A percentile compares a stretch with the other conserved stretches of the same genome.
Conservation (phyloP, 2,113 vertebrate genomes). For the Tautogolabrus adspersus region DNA sequence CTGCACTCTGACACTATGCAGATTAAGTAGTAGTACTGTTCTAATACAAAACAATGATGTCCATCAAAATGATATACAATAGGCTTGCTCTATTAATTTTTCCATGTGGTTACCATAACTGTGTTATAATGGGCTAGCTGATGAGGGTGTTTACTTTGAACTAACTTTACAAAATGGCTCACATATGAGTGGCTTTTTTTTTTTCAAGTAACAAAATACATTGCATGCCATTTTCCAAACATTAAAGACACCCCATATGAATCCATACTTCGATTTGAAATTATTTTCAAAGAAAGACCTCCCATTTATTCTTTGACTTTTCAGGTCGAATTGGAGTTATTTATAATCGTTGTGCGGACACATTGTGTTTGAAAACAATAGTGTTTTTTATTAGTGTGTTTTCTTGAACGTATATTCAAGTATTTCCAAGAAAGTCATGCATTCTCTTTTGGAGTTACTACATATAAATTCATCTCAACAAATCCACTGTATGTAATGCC, state of each 20-base stretch:
- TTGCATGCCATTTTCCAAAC: background rate
- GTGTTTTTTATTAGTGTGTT: background rate
- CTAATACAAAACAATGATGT: no score
- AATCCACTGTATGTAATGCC: no score
- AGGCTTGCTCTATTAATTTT: no score
- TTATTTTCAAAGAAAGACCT: background rate
- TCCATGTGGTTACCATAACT: no score
- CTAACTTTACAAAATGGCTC: background rate
- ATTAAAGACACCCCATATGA: constrained; percentile 10
- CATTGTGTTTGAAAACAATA: constrained; percentile 7
- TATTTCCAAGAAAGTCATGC: background rate
- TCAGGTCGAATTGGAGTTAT: background rate
- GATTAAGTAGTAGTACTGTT: no score
- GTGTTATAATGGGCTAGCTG: background rate
- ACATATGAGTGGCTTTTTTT: constrained; percentile 7
- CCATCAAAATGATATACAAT: no score
- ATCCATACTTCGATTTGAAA: background rate
- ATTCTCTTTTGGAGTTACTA: background rate
- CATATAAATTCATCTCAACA: background rate
- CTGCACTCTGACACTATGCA: no score
- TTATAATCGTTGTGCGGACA: background rate
- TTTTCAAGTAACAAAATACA: constrained; percentile 11
- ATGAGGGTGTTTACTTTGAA: background rate
- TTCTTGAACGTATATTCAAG: background rate
- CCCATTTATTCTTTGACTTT: constrained; percentile 6